Percentiles rank a stretch among this genome's conserved stretches.
Evolutionary conservation across 1,140 invertebrate genomes (phyloP).

Genomic region (Eueides isabella): DNA sequence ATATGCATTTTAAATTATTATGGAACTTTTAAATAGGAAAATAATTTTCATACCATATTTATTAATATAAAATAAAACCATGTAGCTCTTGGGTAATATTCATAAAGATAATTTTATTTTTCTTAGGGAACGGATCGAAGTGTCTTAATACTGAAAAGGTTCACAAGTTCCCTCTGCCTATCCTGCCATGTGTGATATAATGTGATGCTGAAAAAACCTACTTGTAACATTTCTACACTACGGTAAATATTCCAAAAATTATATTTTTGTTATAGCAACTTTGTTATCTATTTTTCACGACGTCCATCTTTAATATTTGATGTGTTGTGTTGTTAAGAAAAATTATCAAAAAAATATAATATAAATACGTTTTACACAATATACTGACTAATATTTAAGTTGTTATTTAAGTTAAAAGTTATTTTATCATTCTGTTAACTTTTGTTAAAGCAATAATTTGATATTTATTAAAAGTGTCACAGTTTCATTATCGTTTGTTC

Average conservation of each 20-base stretch:
- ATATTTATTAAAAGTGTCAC: constrained; percentile 73
- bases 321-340: constrained; percentile 78
- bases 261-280: constrained; percentile 57
- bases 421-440: constrained; percentile 32
- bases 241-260: neutral
- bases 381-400: constrained; percentile 40
- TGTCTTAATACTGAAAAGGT: too few species aligned
- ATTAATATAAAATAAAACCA: neutral
- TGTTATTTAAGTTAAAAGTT: constrained; percentile 30
- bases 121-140: too few species aligned
- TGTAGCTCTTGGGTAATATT: too few species aligned
- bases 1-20: too few species aligned
- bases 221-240: neutral
- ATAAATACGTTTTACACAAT: constrained; percentile 43
- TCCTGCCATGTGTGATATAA: too few species aligned
- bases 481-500: constrained; percentile 76
- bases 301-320: constrained; percentile 80
- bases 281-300: constrained; percentile 69
- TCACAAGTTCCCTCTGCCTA: too few species aligned
- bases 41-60: too few species aligned
- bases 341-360: constrained; percentile 64
- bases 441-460: constrained; percentile 30
- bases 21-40: too few species aligned
- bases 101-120: too few species aligned
- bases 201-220: too few species aligned